Evolutionary conservation across 2,113 vertebrate genomes (phyloP).

Genomic region (Macaca fascicularis): T2T-MFA8v1.1 NC_088380.1:181157501-181158000

Average conservation of each 20-base stretch:
- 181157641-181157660: rapidly evolving
- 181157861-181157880: rapidly evolving
- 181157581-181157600: neutral
- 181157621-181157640: neutral
- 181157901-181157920: neutral
- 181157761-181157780: neutral
- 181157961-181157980: neutral
- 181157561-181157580: neutral
- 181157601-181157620: neutral
- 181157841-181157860: rapidly evolving
- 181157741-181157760: neutral
- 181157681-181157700: neutral
- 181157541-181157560: neutral
- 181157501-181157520: neutral
- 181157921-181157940: neutral
- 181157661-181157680: neutral
- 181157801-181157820: neutral
- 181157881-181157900: too few relatives aligned
- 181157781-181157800: rapidly evolving
- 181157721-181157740: neutral
- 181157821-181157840: rapidly evolving
- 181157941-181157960: neutral
- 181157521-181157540: neutral
- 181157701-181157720: neutral
- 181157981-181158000: too few relatives aligned